Evolutionary conservation across 2,113 vertebrate genomes (phyloP).

Genomic region (Corythornis madagascariensis): DNA sequence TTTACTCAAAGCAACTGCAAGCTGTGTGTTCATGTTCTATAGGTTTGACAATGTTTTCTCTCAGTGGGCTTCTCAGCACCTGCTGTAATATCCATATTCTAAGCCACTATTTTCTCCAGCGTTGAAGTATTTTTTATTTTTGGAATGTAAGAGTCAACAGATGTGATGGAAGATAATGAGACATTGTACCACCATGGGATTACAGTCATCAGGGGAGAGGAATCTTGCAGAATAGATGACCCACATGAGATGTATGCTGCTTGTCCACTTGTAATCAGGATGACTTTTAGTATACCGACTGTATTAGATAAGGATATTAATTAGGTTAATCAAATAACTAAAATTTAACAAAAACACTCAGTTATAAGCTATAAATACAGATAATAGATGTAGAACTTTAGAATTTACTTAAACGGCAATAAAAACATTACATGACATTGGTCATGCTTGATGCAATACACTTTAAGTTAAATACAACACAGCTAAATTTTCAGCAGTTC

Average conservation of each 20-base stretch:
- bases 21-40: constrained; percentile 25
- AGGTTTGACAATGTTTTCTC: constrained; percentile 37
- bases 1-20: constrained; percentile 50
- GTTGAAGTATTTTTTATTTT: constrained; percentile 25
- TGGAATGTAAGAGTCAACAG: constrained; percentile 34
- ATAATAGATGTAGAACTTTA: not conserved
- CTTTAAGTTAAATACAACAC: not conserved
- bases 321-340: not conserved
- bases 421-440: not conserved
- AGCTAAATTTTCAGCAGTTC: not conserved
- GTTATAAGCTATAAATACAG: not conserved
- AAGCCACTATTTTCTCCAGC: not conserved
- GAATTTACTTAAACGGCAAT: not conserved
- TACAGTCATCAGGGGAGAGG: not conserved
- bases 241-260: not conserved
- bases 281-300: not conserved
- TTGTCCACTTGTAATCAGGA: not conserved
- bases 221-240: not conserved
- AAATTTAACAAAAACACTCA: not conserved
- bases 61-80: constrained; percentile 35
- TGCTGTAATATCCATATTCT: constrained; percentile 52
- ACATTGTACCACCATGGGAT: not conserved
- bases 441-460: not conserved
- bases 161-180: constrained; percentile 45
- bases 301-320: not conserved